Evolutionary conservation across 1,140 invertebrate species (phyloP).

Genomic region (Teleogryllus occipitalis): DNA sequence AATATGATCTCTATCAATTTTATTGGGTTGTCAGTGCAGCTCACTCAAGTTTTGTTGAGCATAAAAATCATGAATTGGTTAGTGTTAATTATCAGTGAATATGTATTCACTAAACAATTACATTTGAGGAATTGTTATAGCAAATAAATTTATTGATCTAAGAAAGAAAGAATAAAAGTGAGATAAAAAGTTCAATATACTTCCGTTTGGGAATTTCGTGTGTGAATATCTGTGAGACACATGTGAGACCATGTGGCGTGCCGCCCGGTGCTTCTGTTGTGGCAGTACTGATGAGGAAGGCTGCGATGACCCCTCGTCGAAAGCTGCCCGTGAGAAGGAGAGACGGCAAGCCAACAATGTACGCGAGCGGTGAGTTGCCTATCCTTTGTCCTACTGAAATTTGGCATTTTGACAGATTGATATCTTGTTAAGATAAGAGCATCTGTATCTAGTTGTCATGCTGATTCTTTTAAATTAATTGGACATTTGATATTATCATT

Average conservation of each 20-base stretch:
- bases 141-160: too few relatives aligned
- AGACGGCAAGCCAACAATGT: conserved; percentile 97
- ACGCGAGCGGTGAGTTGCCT: conserved; percentile 79
- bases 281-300: conserved; percentile 62
- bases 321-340: conserved; percentile 91
- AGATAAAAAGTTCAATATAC: too few relatives aligned
- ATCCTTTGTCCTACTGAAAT: neutral
- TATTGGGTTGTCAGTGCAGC: too few relatives aligned
- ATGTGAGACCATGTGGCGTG: conserved; percentile 7
- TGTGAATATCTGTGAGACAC: neutral
- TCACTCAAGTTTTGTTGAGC: too few relatives aligned
- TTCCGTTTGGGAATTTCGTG: neutral
- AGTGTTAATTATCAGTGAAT: too few relatives aligned
- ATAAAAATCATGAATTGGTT: too few relatives aligned
- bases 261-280: conserved; percentile 41
- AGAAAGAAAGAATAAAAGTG: too few relatives aligned
- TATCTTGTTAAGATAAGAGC: neutral
- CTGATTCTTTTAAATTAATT: too few relatives aligned
- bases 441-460: too few relatives aligned
- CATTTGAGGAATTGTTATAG: too few relatives aligned
- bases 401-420: neutral
- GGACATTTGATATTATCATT: neutral
- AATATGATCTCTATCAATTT: too few relatives aligned
- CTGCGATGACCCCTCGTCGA: conserved; percentile 68
- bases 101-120: too few relatives aligned